Evolutionary conservation across 1,140 invertebrate genomes (phyloP).

Genomic region (Cepaea nemoralis): DNA sequence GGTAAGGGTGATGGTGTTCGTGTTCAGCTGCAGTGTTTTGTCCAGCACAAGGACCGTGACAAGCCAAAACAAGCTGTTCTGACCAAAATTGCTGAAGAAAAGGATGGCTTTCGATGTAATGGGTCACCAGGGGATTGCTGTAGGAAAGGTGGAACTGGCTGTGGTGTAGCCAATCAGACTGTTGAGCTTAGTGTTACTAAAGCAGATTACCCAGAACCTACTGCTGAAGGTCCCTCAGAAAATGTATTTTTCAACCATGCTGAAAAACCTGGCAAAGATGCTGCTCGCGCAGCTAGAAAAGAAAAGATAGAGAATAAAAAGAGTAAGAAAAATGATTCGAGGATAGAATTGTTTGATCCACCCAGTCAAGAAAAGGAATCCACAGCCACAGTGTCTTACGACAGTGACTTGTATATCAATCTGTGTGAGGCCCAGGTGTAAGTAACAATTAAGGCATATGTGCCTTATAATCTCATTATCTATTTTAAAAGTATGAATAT

Average conservation of each 20-base stretch:
- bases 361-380: conserved; percentile 69
- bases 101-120: conserved; percentile 51
- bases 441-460: conserved; percentile 15
- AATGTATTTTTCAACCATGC: conserved; percentile 56
- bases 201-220: conserved; percentile 41
- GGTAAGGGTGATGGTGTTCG: neutral
- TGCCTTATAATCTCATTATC: neutral
- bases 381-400: conserved; percentile 68
- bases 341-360: conserved; percentile 66
- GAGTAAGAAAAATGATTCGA: conserved; percentile 54
- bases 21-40: conserved; percentile 65
- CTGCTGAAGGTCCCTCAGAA: conserved; percentile 55
- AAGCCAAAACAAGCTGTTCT: conserved; percentile 60
- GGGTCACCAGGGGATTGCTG: conserved; percentile 31
- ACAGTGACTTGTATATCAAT: conserved; percentile 68
- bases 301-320: conserved; percentile 46
- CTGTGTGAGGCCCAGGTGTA: conserved; percentile 68
- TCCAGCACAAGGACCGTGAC: conserved; percentile 60
- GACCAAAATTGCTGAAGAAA: conserved; percentile 66
- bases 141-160: conserved; percentile 35
- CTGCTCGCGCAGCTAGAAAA: conserved; percentile 46
- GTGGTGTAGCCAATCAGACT: conserved; percentile 42
- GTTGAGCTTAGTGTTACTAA: conserved; percentile 41
- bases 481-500: neutral
- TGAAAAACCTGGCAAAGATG: conserved; percentile 53